Conservation (phyloP, 2,888 invertebrate species). For the Lobophora halterata region DNA sequence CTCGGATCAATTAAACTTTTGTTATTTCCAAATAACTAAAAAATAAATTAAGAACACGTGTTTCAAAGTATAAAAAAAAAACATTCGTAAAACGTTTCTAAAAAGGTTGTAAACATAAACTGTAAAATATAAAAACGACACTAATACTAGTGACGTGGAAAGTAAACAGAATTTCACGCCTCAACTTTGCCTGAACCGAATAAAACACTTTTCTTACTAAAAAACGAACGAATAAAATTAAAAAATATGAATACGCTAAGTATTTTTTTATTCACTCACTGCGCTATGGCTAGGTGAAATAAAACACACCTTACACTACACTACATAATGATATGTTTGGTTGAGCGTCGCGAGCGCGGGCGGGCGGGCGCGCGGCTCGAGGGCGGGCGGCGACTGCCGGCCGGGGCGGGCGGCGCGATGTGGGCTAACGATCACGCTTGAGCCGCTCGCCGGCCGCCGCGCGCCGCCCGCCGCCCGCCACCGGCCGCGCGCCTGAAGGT, state of each 20-base stretch:
- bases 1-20: too few relatives aligned
- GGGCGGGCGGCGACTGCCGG: constrained; percentile 71
- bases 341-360: constrained; percentile 58
- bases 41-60: too few relatives aligned
- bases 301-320: constrained; percentile 27
- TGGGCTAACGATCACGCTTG: constrained; percentile 72
- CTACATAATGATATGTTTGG: constrained; percentile 67
- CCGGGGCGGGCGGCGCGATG: constrained; percentile 44
- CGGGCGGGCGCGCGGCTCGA: constrained; percentile 50
- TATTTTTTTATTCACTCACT: constrained; percentile 11
- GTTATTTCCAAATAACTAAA: too few relatives aligned
- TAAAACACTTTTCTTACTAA: too few relatives aligned
- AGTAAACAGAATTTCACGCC: too few relatives aligned
- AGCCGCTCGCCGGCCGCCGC: constrained; percentile 63
- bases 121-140: too few relatives aligned
- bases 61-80: too few relatives aligned
- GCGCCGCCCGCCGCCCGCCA: constrained; percentile 57
- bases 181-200: too few relatives aligned
- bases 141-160: too few relatives aligned
- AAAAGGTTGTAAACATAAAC: too few relatives aligned
- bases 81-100: too few relatives aligned
- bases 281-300: constrained; percentile 2
- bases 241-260: not conserved
- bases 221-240: not conserved
- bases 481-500: constrained; percentile 60